phyloP scores from a whole-genome alignment of 2,888 invertebrate species.

The Andrena bucephala region DNA sequence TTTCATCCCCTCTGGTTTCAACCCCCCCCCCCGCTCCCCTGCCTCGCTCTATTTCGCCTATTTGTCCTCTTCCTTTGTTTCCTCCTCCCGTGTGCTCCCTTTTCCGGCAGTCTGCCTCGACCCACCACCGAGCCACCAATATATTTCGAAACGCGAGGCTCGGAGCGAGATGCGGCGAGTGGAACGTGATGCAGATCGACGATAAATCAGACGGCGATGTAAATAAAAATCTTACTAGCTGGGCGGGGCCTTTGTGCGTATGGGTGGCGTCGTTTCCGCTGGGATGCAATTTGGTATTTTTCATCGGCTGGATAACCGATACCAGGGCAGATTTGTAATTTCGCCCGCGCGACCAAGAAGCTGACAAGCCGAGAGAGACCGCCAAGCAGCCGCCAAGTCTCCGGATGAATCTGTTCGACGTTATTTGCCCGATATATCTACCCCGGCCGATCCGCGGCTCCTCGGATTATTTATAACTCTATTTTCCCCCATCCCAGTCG shows the following conservation, averaged over 20 bases:
- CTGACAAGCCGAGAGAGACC: neutral
- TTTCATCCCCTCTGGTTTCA: slow-evolving; percentile 18
- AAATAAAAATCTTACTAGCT: slow-evolving; percentile 64
- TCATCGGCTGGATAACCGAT: slow-evolving; percentile 52
- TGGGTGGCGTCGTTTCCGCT: slow-evolving; percentile 11
- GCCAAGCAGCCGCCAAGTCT: neutral
- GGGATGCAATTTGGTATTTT: slow-evolving; percentile 58
- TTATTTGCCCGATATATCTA: slow-evolving; percentile 33
- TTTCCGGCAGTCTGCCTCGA: slow-evolving; percentile 11
- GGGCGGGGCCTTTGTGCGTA: slow-evolving; percentile 13
- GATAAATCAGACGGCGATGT: slow-evolving; percentile 65
- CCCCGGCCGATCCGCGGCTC: neutral
- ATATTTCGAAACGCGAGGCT: slow-evolving; percentile 57
- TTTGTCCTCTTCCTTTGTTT: slow-evolving; percentile 5
- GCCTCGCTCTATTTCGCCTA: neutral
- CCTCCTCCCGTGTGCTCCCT: neutral
- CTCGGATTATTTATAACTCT: slow-evolving; percentile 55
- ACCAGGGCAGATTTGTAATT: slow-evolving; percentile 41
- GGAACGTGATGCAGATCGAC: slow-evolving; percentile 60
- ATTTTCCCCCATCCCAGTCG: slow-evolving; percentile 23
- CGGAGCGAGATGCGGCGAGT: slow-evolving; percentile 34
- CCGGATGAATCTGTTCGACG: slow-evolving; percentile 29
- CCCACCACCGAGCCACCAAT: slow-evolving; percentile 49
- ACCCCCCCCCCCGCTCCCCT: slow-evolving; percentile 13
- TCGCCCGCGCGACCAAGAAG: slow-evolving; percentile 12